Percentiles rank a stretch among this genome's conserved stretches.
phyloP scores from a whole-genome alignment of 2,113 vertebrate genomes.

The Gnathonemus echidnorhynchus region DNA sequence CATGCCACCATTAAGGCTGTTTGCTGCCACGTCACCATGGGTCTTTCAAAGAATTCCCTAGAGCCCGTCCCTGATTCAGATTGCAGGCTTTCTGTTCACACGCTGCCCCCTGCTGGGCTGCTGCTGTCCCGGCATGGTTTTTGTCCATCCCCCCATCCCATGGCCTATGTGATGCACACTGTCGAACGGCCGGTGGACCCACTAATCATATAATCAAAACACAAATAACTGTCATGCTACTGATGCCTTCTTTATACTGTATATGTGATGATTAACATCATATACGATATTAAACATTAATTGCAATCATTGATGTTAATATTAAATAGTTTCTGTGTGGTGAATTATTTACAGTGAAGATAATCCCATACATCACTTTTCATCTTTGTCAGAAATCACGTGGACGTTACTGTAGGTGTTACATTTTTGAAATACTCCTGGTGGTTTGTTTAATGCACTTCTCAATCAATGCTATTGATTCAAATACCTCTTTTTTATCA shows the following conservation, averaged over 20 bases:
- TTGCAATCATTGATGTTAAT: not conserved
- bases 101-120: not conserved
- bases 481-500: conserved; percentile 29
- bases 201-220: not conserved
- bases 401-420: conserved; percentile 9
- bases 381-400: not conserved
- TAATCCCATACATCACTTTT: not conserved
- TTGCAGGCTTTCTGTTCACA: not conserved
- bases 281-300: not conserved
- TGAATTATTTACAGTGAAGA: not conserved
- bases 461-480: conserved; percentile 43
- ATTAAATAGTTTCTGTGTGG: not conserved
- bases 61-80: not conserved
- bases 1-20: not conserved
- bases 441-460: conserved; percentile 39
- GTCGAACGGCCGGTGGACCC: not conserved
- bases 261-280: not conserved
- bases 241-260: not conserved
- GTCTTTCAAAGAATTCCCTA: not conserved
- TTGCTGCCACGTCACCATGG: not conserved
- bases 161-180: not conserved
- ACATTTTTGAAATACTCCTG: conserved; percentile 19
- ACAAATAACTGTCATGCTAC: not conserved
- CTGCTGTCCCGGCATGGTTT: not conserved
- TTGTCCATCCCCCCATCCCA: not conserved